These are phyloP conservation scores for Crocodylus rhombifer DNA, from an alignment of 2,797 vertebrate genomes.

Conservation along the genomic window DNA sequence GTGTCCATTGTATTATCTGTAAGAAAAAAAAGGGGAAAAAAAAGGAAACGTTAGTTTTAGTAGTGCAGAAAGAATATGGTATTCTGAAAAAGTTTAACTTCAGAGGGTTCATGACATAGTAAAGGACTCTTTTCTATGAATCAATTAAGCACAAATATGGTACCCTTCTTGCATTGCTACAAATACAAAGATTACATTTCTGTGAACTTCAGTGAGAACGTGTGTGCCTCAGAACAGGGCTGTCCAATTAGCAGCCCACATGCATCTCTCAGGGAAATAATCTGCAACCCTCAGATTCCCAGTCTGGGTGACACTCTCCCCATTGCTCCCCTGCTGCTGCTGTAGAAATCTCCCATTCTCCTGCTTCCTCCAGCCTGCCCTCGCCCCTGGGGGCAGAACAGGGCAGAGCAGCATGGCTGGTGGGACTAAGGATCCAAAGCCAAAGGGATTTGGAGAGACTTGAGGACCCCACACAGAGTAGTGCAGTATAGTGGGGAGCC, in stretches of 20 bases:
- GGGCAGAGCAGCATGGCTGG: too few relatives aligned
- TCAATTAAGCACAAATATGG: not conserved
- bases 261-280: too few relatives aligned
- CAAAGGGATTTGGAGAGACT: too few relatives aligned
- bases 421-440: too few relatives aligned
- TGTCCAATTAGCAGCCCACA: too few relatives aligned
- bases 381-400: too few relatives aligned
- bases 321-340: too few relatives aligned
- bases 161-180: not conserved
- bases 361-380: not conserved
- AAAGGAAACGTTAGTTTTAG: not conserved
- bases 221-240: too few relatives aligned
- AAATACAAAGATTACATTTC: not conserved
- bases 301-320: too few relatives aligned
- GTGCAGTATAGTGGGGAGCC: too few relatives aligned
- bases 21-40: not conserved
- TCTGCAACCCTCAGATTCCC: too few relatives aligned
- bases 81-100: not conserved
- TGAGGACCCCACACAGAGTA: too few relatives aligned
- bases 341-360: not conserved
- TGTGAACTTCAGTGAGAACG: not conserved
- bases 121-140: not conserved
- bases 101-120: not conserved
- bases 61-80: not conserved
- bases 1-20: slow-evolving; percentile 23